Conservation (phyloP, 2,888 invertebrate genomes). For the Macaria liturata region DNA sequence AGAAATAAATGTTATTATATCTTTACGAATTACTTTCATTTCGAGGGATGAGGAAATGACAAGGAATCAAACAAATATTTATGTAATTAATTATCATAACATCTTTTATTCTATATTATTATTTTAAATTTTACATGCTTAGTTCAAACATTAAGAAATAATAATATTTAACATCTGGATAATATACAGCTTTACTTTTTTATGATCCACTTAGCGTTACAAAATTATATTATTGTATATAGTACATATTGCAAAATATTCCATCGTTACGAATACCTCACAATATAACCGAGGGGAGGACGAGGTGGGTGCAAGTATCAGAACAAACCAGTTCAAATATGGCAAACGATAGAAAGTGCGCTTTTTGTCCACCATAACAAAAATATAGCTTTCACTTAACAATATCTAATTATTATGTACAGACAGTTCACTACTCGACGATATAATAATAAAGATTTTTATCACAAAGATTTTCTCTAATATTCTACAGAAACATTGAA, state of each 20-base stretch:
- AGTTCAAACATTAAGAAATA: conserved; percentile 82
- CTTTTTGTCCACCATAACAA: conserved; percentile 71
- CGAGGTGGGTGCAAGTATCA: conserved; percentile 52
- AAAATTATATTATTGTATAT: conserved; percentile 68
- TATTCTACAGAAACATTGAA: conserved; percentile 63
- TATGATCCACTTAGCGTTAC: conserved; percentile 75
- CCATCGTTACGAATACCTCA: conserved; percentile 73
- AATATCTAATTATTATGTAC: conserved; percentile 60
- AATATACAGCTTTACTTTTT: conserved; percentile 77
- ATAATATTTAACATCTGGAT: conserved; percentile 83
- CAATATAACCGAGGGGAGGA: conserved; percentile 46
- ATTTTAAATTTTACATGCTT: conserved; percentile 84
- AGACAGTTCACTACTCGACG: conserved; percentile 69
- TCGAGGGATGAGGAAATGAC: conserved; percentile 51
- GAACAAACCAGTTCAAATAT: conserved; percentile 50
- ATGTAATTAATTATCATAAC: conserved; percentile 83
- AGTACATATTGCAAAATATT: conserved; percentile 81
- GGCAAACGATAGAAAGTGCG: conserved; percentile 68
- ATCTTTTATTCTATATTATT: conserved; percentile 84
- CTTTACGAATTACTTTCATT: conserved; percentile 39
- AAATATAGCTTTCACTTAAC: conserved; percentile 77
- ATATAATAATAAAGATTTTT: conserved; percentile 55
- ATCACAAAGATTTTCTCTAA: conserved; percentile 74
- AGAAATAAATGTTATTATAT: conserved; percentile 53
- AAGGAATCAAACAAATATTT: conserved; percentile 72